Conservation (phyloP, 2,797 vertebrate species). For the Phalloptychus januarius region DNA sequence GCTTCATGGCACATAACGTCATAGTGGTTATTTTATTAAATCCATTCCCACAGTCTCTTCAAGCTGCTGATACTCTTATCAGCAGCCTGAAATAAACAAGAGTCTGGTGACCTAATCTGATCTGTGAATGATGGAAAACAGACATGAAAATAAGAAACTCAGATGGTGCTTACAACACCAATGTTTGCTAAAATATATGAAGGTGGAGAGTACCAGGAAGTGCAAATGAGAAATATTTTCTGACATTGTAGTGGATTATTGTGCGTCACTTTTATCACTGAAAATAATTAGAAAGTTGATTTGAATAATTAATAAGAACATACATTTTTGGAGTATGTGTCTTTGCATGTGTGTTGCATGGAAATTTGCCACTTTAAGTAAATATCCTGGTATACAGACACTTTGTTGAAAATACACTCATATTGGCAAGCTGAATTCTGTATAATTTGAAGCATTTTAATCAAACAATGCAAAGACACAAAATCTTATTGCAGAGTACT, state of each 20-base stretch:
- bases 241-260: background rate
- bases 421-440: background rate
- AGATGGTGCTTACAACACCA: background rate
- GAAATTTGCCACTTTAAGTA: background rate
- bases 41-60: background rate
- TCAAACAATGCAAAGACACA: no score
- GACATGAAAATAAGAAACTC: background rate
- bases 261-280: slow-evolving; percentile 5
- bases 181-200: no score
- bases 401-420: background rate
- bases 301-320: background rate
- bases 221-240: background rate
- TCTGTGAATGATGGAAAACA: background rate
- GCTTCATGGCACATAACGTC: background rate
- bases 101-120: background rate
- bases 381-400: background rate
- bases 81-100: background rate
- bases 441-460: no score
- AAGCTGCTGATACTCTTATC: background rate
- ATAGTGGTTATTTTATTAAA: background rate
- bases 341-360: background rate
- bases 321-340: background rate
- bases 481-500: no score
- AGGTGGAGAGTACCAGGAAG: background rate
- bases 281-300: background rate